A percentile compares a stretch with the other conserved stretches of the same genome.
phyloP scores from a whole-genome alignment of 2,113 vertebrate species.

The Grallaria varia region DNA sequence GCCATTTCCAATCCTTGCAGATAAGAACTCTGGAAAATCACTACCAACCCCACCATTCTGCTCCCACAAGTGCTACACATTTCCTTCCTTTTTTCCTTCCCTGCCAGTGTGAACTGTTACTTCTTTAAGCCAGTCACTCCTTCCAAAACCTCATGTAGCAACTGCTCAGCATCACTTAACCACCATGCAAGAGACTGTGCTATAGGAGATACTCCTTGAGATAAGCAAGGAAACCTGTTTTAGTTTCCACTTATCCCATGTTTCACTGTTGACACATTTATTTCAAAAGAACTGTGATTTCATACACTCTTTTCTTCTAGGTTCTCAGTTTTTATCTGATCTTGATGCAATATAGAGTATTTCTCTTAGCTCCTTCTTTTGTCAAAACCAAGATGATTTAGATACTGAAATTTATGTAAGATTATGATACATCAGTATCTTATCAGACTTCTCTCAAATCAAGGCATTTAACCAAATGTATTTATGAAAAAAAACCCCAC shows the following conservation, averaged over 20 bases:
- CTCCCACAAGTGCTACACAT: background rate
- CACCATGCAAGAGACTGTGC: background rate
- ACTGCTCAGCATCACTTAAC: background rate
- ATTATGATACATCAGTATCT: background rate
- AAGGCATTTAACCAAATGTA: background rate
- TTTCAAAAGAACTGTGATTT: background rate
- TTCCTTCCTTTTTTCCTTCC: background rate
- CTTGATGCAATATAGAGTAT: background rate
- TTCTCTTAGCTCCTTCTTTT: background rate
- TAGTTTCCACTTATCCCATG: background rate
- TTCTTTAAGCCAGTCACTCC: background rate
- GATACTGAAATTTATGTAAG: background rate
- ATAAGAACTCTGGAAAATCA: background rate
- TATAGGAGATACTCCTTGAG: background rate
- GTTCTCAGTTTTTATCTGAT: background rate
- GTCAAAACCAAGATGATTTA: background rate
- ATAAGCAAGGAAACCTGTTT: background rate
- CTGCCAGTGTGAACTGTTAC: background rate
- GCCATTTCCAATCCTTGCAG: background rate
- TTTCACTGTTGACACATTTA: background rate
- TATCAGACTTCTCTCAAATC: background rate
- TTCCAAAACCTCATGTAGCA: background rate
- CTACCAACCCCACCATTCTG: background rate
- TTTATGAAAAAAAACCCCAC: background rate
- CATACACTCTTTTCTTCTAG: background rate